Evolutionary conservation across 2,797 vertebrate species (phyloP), one percentile per base, ranked within the genome.

Genomic region (Fistularia commersonii): DNA sequence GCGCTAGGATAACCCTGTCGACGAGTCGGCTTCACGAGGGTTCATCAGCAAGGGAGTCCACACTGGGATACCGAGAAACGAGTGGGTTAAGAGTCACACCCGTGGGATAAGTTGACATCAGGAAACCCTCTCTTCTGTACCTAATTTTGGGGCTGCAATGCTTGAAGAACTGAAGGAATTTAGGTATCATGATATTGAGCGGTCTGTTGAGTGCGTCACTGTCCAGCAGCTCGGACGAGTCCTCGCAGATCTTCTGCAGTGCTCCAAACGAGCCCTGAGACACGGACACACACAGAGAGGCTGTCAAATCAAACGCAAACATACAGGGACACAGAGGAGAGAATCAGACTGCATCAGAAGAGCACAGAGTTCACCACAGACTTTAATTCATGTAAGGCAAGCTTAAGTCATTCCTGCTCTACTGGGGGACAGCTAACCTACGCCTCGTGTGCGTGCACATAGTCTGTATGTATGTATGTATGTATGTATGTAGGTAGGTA

Each of bases 161-260:
- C 76, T 95, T 97, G 77, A 98, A 98, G 76, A 97, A 97, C 84
- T 98, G 95, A 45, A 98, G 88, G 74, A 98, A 97, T 53, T 98
- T 98, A 10, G 96, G 96, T 53, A 98, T 98, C 95, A 98, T 96
- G 75, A 97, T 84, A 79, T 95, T 97, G 35, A 98, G 93, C 1
- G 95, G 95, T 9, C 94, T 86, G 77, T 97, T 95, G 58, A 98
- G 91, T 11, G 94, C 95, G 1, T 97, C 95, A 0, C 93, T 98
- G 80, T 98, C 95, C 74, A 98, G 83, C 51, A 98, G 92, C 87
- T 98, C 95, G 0, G 94, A 96, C 0, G 95, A 98, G 60, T 97
- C 95, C 78, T 98, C 95, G 0, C 95, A 98, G 81, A 97, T 97
- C 72, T 97, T 98, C 84, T 97, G 96, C 57, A 98, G 81, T 34